Conservation (phyloP, 2,888 invertebrate species). For the Platypus cylindrus region DNA sequence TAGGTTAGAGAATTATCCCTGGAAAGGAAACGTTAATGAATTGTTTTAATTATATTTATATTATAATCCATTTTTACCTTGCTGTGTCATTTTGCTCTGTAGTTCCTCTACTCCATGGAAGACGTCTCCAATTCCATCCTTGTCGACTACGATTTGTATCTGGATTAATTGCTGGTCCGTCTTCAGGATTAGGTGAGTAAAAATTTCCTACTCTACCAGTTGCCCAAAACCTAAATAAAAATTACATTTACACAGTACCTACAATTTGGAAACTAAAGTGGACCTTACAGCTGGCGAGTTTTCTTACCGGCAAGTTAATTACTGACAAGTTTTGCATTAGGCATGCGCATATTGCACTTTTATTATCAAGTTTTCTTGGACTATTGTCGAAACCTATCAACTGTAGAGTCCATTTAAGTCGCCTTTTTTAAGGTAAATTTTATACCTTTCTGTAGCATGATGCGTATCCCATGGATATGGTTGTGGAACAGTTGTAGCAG, state of each 20-base stretch:
- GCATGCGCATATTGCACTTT: too few relatives aligned
- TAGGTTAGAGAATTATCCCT: constrained; percentile 41
- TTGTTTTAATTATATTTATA: not conserved
- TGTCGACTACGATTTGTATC: constrained; percentile 25
- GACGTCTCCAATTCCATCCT: constrained; percentile 49
- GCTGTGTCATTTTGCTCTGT: constrained; percentile 30
- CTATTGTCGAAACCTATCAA: too few relatives aligned
- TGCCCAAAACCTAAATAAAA: constrained; percentile 40
- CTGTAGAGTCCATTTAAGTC: too few relatives aligned
- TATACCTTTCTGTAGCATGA: constrained; percentile 32
- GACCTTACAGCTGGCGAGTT: too few relatives aligned
- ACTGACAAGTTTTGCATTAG: too few relatives aligned
- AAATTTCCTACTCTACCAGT: constrained; percentile 63
- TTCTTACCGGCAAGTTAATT: too few relatives aligned
- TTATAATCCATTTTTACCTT: constrained; percentile 21
- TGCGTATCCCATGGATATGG: constrained; percentile 46
- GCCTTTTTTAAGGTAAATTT: too few relatives aligned
- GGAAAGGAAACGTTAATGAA: constrained; percentile 7
- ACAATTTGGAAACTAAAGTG: constrained; percentile 1
- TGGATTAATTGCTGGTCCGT: constrained; percentile 24
- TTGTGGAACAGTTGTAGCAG: constrained; percentile 40
- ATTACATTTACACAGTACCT: not conserved
- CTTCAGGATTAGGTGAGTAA: constrained; percentile 69
- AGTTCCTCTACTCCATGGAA: constrained; percentile 54
- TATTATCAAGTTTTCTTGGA: too few relatives aligned